Percentiles rank a stretch among this genome's conserved stretches.
Evolutionary conservation across 2,888 invertebrate genomes (phyloP).

Genomic region (Tipula vernalis): DNA sequence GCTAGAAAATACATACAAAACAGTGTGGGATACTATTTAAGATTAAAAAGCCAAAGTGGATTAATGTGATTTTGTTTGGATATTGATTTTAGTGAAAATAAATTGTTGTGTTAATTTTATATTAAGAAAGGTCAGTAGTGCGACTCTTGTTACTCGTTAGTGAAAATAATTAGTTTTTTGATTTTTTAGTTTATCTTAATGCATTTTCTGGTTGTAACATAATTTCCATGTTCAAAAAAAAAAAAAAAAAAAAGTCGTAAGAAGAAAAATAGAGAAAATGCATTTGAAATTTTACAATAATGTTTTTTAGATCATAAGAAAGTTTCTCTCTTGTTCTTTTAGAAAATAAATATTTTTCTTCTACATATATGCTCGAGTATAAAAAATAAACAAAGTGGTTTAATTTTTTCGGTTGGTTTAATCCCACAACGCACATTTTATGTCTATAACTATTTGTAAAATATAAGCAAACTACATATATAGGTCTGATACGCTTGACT

Average conservation of each 20-base stretch:
- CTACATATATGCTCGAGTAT: background rate
- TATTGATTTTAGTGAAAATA: background rate
- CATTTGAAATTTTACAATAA: background rate
- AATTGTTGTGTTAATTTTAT: background rate
- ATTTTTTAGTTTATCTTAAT: background rate
- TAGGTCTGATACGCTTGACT: background rate
- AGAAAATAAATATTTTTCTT: background rate
- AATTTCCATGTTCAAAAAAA: background rate
- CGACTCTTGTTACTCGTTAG: background rate
- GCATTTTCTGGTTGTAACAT: background rate
- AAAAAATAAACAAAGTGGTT: background rate
- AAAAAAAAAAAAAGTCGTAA: background rate
- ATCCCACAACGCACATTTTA: background rate
- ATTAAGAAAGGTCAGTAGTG: background rate
- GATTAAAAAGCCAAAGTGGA: background rate
- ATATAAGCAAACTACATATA: background rate
- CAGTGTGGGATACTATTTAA: background rate
- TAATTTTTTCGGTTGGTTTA: background rate
- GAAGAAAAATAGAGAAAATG: background rate
- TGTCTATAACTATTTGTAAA: background rate
- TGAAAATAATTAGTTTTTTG: background rate
- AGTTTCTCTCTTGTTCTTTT: background rate
- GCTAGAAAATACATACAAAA: background rate
- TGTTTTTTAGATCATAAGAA: background rate
- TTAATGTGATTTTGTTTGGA: background rate